phyloP scores from a whole-genome alignment of 2,113 vertebrate genomes.

The Tetrao urogallus region DNA sequence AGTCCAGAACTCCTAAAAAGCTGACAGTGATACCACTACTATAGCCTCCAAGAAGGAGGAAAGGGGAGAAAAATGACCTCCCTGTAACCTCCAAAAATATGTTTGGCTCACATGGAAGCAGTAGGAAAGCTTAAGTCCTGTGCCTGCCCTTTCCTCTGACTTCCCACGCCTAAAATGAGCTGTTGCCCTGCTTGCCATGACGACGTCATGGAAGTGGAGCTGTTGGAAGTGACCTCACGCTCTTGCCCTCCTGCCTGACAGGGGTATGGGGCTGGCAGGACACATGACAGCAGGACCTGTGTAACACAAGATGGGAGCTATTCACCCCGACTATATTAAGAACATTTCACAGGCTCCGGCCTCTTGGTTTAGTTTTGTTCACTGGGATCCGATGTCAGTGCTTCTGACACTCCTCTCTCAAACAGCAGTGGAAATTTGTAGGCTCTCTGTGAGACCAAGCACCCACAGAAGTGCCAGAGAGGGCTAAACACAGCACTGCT shows the following conservation, averaged over 20 bases:
- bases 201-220: constrained; percentile 16
- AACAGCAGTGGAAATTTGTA: constrained; percentile 49
- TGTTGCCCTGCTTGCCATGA: not conserved
- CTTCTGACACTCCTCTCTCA: constrained; percentile 54
- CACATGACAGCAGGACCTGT: constrained; percentile 25
- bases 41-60: constrained; percentile 5
- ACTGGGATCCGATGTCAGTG: constrained; percentile 61
- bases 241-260: constrained; percentile 26
- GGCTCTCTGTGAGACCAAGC: constrained; percentile 13
- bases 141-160: not conserved
- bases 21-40: not conserved
- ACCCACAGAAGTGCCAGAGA: constrained; percentile 21
- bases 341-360: constrained; percentile 47
- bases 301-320: constrained; percentile 69
- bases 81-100: constrained; percentile 47
- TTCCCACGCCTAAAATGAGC: constrained; percentile 4
- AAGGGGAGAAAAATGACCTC: constrained; percentile 40
- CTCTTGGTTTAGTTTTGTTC: constrained; percentile 52
- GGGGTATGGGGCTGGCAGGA: not conserved
- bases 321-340: constrained; percentile 62
- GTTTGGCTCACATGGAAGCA: constrained; percentile 40
- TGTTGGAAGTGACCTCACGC: constrained; percentile 44
- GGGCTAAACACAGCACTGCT: constrained; percentile 61
- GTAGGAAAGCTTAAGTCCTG: constrained; percentile 41
- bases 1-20: not conserved